phyloP scores from a whole-genome alignment of 2,888 invertebrate species.

The Latheticus oryzae region DNA sequence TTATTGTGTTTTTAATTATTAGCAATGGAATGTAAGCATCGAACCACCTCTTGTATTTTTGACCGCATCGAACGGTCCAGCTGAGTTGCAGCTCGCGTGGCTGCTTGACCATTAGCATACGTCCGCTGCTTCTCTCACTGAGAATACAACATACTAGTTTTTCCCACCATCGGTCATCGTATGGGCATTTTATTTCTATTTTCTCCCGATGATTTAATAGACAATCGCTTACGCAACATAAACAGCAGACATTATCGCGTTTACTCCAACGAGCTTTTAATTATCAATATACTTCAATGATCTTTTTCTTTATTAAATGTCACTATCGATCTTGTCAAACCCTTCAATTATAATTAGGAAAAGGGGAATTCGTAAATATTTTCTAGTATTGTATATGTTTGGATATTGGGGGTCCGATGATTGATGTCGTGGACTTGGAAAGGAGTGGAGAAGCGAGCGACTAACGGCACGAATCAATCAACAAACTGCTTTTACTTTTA shows the following conservation, averaged over 20 bases:
- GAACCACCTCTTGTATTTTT: too few species aligned
- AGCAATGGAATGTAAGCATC: too few species aligned
- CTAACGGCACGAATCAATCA: constrained; percentile 61
- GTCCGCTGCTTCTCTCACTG: constrained; percentile 55
- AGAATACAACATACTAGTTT: constrained; percentile 63
- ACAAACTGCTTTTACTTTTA: constrained; percentile 60
- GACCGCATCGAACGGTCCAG: constrained; percentile 8
- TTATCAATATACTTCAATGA: constrained; percentile 10
- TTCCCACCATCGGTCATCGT: constrained; percentile 64
- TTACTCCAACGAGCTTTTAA: constrained; percentile 55
- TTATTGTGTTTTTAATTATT: too few species aligned
- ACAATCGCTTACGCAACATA: constrained; percentile 61
- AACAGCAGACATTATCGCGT: constrained; percentile 58
- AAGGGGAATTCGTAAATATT: constrained; percentile 39
- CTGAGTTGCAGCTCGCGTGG: constrained; percentile 37
- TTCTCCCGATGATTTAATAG: constrained; percentile 63
- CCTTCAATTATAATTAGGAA: constrained; percentile 26
- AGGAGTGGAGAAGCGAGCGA: constrained; percentile 46
- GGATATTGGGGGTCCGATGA: constrained; percentile 39
- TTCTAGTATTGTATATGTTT: constrained; percentile 28
- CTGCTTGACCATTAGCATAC: constrained; percentile 55
- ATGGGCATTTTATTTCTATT: constrained; percentile 62
- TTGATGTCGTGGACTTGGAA: constrained; percentile 32
- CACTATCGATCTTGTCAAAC: constrained; percentile 63
- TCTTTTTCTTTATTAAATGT: constrained; percentile 47